A percentile compares a stretch with the other conserved stretches of the same genome.
Conservation (phyloP, 2,888 invertebrate genomes). For the Strigamia crassipes region DNA sequence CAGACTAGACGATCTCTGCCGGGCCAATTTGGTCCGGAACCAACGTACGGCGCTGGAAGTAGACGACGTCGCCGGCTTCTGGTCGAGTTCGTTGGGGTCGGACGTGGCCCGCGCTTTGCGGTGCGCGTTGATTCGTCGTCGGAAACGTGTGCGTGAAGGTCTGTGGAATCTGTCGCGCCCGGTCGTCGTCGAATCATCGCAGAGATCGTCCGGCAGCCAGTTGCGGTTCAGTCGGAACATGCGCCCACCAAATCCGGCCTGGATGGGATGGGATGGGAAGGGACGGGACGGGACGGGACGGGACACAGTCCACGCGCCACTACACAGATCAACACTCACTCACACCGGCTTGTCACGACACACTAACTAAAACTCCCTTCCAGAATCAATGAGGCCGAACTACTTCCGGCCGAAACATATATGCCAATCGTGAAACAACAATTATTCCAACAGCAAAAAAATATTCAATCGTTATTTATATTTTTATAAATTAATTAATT, state of each 20-base stretch:
- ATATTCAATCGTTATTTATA: too few species aligned
- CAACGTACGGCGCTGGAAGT: neutral
- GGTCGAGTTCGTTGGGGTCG: neutral
- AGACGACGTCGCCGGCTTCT: neutral
- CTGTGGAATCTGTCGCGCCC: constrained; percentile 43
- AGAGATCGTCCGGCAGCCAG: neutral
- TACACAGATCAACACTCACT: constrained; percentile 25
- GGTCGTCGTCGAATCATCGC: constrained; percentile 36
- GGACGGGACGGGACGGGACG: neutral
- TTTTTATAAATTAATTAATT: too few species aligned
- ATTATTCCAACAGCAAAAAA: too few species aligned
- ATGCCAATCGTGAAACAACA: neutral
- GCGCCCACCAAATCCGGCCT: neutral
- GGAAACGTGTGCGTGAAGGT: constrained; percentile 7
- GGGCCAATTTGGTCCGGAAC: constrained; percentile 41
- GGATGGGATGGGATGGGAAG: neutral
- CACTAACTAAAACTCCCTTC: constrained; percentile 31
- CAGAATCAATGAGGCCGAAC: constrained; percentile 39
- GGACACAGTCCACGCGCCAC: neutral
- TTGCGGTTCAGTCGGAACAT: constrained; percentile 29
- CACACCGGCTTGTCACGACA: constrained; percentile 26
- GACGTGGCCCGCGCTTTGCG: constrained; percentile 27
- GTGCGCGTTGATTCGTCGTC: constrained; percentile 44
- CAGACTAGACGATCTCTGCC: constrained; percentile 42
- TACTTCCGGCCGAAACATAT: constrained; percentile 23